Base-by-base conservation (phyloP, 2,113 vertebrate species). In the Gymnogyps californianus region DNA sequence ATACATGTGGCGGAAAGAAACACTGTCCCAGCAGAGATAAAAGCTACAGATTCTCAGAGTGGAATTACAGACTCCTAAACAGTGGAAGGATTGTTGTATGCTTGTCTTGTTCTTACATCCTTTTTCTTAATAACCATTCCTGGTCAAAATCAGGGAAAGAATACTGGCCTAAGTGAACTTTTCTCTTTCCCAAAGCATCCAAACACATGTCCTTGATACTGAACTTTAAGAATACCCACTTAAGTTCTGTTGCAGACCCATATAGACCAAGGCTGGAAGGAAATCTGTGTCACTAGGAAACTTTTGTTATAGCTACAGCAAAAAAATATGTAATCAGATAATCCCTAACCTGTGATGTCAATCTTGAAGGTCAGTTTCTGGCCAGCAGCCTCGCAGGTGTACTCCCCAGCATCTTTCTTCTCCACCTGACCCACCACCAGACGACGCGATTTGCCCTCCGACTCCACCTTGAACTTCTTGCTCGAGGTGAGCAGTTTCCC, bases 381-480 rank as follows among this genome's bases (percentile, higher is more conserved):
- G 47, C 95, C 97, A 58, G 96, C 98, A 58, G 96, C 97, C 89
- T 98, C 98, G 7, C 98, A 99, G 58, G 38, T 98, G 93, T 99
- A 99, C 54, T 98, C 98, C 84, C 98, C 99, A 83, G 96, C 97
- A 64, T 99, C 98, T 19, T 97, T 98, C 96, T 97, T 98, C 95
- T 99, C 98, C 86, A 97, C 96, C 58, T 98, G 97, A 36, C 98
- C 96, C 84, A 99, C 95, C 88, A 98, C 97, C 96, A 99, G 97
- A 3, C 95, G 90, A 72, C 98, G 98, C 2, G 4, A 96, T 89
- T 66, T 98, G 74, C 97, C 98, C 75, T 98, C 98, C 1, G 91
- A 79, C 66, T 98, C 98, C 34, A 98, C 91, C 91, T 94, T 97
- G n/a, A 98, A 86, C 31, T 90, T 98, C 95, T 96, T 96, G 80